Evolutionary conservation across 2,797 vertebrate genomes (phyloP), one percentile per base, ranked within the genome.

Genomic region (Bufotes viridis): DNA sequence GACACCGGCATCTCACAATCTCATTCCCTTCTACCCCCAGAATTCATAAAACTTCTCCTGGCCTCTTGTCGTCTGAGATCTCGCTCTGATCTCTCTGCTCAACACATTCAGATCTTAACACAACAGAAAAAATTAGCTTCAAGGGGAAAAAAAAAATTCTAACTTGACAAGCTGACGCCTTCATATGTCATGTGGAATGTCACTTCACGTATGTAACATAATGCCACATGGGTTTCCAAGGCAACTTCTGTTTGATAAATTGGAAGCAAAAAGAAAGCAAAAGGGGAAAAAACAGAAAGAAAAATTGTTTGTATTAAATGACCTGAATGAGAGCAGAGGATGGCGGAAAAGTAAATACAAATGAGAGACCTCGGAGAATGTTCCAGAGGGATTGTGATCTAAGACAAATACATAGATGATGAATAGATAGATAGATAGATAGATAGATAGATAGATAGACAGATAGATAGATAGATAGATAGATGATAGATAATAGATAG

Each of bases 1-100:
- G 88, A 61, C 84, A 85, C 88, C 51, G 67, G 78, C 60, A 61
- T 86, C 82, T 82, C 74, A 86, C 88, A 86, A 53, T 78, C 74
- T 83, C 53, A 72, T 82, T 87, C 80, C 60, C 60, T 82, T 29
- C 58, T 67, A 78, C 61, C 83, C 60, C 18, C 7, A 0, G 51
- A 83, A 89, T 89, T 61, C 69, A 86, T 78, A 69, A 78, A 72
- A 60, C 88, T 58, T 70, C 14, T 65, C 7, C 58, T 8, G 57
- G 9, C 81, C 58, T 49, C 29, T 8, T 67, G 51, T n/a, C 67
- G 29, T 57, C 72, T 53, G 8, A 53, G 51, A 63, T n/a, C 3
- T 14, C 9, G 22, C 53, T 65, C 55, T 75, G 58, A 88, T 83
- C 88, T 61, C 61, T 82, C 63, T 70, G 20, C n/a, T 57, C 58